Percentiles rank a stretch among this genome's conserved stretches.
These are phyloP conservation scores for Microcebus ravelobensis DNA, from an alignment of 2,113 vertebrate genomes.

Conservation along the genomic window DNA sequence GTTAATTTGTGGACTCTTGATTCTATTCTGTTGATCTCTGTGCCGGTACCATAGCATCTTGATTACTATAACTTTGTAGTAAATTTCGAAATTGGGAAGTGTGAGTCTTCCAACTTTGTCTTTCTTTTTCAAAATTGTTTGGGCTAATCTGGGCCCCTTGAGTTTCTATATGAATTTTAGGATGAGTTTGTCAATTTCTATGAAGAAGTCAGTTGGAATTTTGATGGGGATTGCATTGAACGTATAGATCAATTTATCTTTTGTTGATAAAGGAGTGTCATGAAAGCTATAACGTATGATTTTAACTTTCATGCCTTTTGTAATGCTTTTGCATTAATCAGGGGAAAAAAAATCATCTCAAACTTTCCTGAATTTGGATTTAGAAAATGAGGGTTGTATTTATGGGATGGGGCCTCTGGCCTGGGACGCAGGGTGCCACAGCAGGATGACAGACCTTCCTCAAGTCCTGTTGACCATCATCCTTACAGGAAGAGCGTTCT, in stretches of 20 bases:
- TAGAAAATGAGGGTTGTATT: neutral
- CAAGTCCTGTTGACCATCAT: neutral
- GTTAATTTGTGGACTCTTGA: neutral
- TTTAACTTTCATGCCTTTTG: neutral
- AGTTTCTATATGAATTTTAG: neutral
- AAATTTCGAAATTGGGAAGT: neutral
- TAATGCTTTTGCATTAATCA: neutral
- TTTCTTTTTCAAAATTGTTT: neutral
- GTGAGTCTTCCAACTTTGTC: neutral
- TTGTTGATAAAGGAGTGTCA: neutral
- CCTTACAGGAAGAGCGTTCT: constrained; percentile 91
- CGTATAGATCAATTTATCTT: neutral
- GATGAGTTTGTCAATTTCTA: neutral
- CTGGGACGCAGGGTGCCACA: neutral
- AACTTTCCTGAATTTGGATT: neutral
- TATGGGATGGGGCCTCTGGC: neutral
- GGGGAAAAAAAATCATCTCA: neutral
- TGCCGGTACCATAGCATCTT: neutral
- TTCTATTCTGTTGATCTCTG: neutral
- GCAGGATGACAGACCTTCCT: neutral
- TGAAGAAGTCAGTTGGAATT: neutral
- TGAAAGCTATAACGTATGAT: neutral
- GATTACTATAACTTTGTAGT: neutral
- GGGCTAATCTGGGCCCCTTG: neutral
- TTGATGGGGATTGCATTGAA: neutral